These are phyloP conservation scores for Neocrepidodera transversa DNA, from an alignment of 2,888 invertebrate species.

Conservation along the genomic window DNA sequence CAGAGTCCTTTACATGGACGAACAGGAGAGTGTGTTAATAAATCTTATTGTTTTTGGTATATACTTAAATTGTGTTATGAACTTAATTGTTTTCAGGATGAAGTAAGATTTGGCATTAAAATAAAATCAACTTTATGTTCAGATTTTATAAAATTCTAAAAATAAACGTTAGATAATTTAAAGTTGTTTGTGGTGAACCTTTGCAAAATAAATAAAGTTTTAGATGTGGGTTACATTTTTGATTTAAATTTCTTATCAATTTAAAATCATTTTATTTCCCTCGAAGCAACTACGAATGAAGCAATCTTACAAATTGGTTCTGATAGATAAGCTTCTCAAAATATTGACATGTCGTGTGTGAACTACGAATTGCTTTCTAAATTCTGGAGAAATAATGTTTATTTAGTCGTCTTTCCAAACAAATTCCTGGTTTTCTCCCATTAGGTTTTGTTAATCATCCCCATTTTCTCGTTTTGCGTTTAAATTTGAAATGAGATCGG, in stretches of 20 bases:
- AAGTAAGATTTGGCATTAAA: too few species aligned
- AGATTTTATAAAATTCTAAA: too few species aligned
- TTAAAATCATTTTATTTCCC: constrained; percentile 1
- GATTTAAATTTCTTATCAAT: background rate
- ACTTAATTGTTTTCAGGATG: too few species aligned
- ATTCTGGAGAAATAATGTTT: constrained; percentile 27
- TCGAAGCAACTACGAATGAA: constrained; percentile 10
- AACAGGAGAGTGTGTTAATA: too few species aligned
- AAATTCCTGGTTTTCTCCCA: constrained; percentile 25
- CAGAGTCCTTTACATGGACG: too few species aligned
- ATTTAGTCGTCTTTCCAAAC: constrained; percentile 25
- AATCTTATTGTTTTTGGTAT: too few species aligned
- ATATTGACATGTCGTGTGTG: constrained; percentile 33
- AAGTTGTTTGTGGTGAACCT: too few species aligned
- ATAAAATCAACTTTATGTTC: too few species aligned
- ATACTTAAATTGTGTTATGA: too few species aligned
- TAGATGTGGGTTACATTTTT: too few species aligned
- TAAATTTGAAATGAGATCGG: constrained; percentile 19
- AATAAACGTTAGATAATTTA: too few species aligned
- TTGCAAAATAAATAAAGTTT: too few species aligned
- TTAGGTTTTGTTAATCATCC: constrained; percentile 27
- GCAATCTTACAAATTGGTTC: constrained; percentile 28
- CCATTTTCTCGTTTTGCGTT: constrained; percentile 12
- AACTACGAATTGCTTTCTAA: constrained; percentile 32
- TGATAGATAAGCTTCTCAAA: constrained; percentile 32